Evolutionary conservation across 1,140 invertebrate species (phyloP), one percentile per base, ranked within the genome.

Genomic region (Acromyrmex charruanus): DNA sequence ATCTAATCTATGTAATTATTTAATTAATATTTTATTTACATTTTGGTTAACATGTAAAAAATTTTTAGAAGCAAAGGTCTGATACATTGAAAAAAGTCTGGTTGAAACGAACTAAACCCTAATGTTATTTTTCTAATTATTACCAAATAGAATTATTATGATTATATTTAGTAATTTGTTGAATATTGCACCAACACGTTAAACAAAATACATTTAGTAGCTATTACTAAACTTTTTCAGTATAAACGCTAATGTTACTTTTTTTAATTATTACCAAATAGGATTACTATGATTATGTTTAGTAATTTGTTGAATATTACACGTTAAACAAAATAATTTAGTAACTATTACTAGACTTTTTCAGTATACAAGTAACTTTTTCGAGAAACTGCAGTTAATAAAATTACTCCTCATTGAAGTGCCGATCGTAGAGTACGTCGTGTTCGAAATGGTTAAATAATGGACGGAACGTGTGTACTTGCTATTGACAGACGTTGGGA

Each of bases 401-500:
- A 39, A 39, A 39, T 39, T 14, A n/a, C 10, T 65, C 6, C 10
- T 44, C 39, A 66, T 31, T 18, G 7, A 12, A 16, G 39, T 65
- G 1, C 31, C 21, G 25, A 39, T 31, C 21, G 25, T 51, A 77
- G 25, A 21, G 18, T 3, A 25, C 55, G 25, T 31, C 16, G 18
- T 6, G 25, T 10, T n/a, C 25, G 81, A 51, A 77, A 35, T n/a
- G n/a, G 31, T 18, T 28, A 69, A 61, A 85, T 61, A 85, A 85
- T 55, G 25, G 35, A 31, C 18, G 72, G 39, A 12, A 85, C 39
- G 21, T 9, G 14, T 53, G 12, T 44, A 35, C 25, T 84, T 84
- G 55, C 25, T 59, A 21, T 71, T 59, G 39, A 51, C 49, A 95
- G 94, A 95, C 90, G 92, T 94, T 95, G 94, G 94, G 94, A 94